Evolutionary conservation across 2,888 invertebrate species (phyloP).

Genomic region (Trichogramma evanescens): DNA sequence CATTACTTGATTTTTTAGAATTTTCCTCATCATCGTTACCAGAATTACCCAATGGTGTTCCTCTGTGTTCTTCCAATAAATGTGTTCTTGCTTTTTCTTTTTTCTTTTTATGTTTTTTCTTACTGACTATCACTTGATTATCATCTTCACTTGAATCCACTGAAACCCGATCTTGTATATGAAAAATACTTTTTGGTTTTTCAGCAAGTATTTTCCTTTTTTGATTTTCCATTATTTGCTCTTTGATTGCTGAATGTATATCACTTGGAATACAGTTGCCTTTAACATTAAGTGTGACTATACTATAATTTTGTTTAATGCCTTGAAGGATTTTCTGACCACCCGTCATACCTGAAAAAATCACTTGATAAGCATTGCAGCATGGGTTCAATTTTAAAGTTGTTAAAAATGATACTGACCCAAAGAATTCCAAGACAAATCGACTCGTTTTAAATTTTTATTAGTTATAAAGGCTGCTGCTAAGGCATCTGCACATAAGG

Average conservation of each 20-base stretch:
- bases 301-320: conserved; percentile 34
- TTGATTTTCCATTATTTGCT: conserved; percentile 28
- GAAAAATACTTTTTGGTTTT: background rate
- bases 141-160: conserved; percentile 7
- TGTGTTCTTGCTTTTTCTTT: conserved; percentile 1
- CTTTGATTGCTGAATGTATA: conserved; percentile 36
- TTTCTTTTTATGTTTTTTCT: conserved; percentile 13
- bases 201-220: conserved; percentile 16
- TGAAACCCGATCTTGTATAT: background rate
- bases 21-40: conserved; percentile 7
- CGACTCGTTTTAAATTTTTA: conserved; percentile 36
- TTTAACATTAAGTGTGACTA: conserved; percentile 35
- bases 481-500: conserved; percentile 36
- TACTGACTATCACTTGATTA: background rate
- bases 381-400: background rate
- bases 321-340: conserved; percentile 39
- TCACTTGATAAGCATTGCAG: background rate
- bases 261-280: conserved; percentile 45
- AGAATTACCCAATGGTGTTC: conserved; percentile 13
- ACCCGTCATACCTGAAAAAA: conserved; percentile 27
- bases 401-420: conserved; percentile 28
- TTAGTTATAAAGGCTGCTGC: conserved; percentile 35
- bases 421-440: conserved; percentile 45
- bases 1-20: background rate
- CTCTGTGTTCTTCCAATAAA: conserved; percentile 7